phyloP scores from a whole-genome alignment of 2,888 invertebrate genomes.

The Myopa testacea region DNA sequence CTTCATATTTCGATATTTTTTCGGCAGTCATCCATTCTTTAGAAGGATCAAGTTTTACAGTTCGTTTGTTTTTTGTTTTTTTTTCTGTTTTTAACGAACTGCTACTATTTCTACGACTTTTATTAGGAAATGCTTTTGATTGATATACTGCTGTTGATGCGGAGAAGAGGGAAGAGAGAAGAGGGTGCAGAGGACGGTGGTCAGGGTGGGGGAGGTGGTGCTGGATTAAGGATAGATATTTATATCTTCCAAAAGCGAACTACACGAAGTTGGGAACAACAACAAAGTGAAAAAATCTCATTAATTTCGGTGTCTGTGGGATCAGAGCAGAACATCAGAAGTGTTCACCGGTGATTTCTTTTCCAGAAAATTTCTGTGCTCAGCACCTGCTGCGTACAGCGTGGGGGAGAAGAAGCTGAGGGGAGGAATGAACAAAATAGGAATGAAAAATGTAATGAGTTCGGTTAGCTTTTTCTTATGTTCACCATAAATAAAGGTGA shows the following conservation, averaged over 20 bases:
- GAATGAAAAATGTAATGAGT: no score
- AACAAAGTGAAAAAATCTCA: neutral
- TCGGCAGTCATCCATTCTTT: neutral
- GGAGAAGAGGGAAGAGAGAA: no score
- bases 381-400: no score
- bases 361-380: neutral
- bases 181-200: no score
- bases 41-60: neutral
- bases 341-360: neutral
- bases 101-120: neutral
- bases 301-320: neutral
- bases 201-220: no score
- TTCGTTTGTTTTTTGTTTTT: neutral
- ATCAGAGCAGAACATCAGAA: neutral
- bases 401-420: no score
- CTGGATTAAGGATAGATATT: no score
- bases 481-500: no score
- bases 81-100: neutral
- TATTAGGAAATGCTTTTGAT: neutral
- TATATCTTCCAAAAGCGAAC: no score
- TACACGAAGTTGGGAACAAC: no score
- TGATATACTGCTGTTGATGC: conserved; percentile 8
- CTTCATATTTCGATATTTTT: neutral
- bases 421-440: no score
- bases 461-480: no score